Base-by-base conservation (phyloP, 2,797 vertebrate species). In the Phyllotis vaccarum region DNA sequence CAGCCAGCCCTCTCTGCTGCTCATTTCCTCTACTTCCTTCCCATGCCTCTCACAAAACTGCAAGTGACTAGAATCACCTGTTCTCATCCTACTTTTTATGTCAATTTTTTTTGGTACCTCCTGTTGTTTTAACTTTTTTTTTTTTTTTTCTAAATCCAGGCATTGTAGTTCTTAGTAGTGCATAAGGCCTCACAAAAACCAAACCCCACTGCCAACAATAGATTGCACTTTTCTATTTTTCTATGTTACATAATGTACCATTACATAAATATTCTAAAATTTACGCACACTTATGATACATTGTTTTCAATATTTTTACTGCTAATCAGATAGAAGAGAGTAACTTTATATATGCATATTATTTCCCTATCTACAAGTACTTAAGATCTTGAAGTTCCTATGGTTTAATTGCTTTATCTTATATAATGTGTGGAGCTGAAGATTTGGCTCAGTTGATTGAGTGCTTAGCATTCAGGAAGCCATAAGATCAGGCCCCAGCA, bases 231-330 rank as follows among this genome's bases (percentile, higher is more conserved):
- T 87, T 58, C 13, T 86, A 74, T 95, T 60, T 58, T 92, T 37
- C 49, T 24, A 13, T 88, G 34, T 17, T 86, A 49, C 21, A 43
- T 56, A 80, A 31, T 85, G 74, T 76, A 22, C n/a, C n/a, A 62
- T 72, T 86, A 34, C 43, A 62, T 64, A 80, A 72, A 88, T 91
- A 64, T 49, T 66, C 29, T 82, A 81, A 93, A 72, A 58, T 64
- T 70, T 86, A n/a, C 87, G 52, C 60, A 27, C 56, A 52, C 62
- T 86, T 70, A 91, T 64, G 31, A 27, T 60, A 92, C 5, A 17
- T 79, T 93, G 40, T 14, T 85, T 83, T 66, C 72, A 88, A 54
- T 93, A 56, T 89, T 82, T 91, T 76, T 43, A 70, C 19, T 89
- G 16, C 1, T 92, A 95, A 89, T 19, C 9, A 82, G 64, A 72